Evolutionary conservation across 2,797 vertebrate genomes (phyloP).

Genomic region (Gobionotothen gibberifrons): DNA sequence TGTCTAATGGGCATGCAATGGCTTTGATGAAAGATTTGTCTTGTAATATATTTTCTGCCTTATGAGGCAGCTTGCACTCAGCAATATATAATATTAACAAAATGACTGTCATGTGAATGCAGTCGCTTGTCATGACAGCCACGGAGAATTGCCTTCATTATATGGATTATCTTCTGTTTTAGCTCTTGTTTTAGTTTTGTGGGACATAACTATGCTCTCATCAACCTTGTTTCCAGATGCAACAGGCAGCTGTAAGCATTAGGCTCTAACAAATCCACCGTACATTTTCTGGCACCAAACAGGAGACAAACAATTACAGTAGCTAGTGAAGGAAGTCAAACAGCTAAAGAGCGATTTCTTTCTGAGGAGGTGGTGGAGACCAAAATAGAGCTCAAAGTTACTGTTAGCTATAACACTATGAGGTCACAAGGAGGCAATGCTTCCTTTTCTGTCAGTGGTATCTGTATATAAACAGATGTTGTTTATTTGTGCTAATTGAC

Average conservation of each 20-base stretch:
- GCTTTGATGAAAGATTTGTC: conserved; percentile 59
- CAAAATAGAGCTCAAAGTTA: too few relatives aligned
- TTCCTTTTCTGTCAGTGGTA: too few relatives aligned
- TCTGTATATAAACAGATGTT: too few relatives aligned
- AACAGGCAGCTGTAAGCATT: neutral
- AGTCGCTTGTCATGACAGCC: neutral
- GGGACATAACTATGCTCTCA: neutral
- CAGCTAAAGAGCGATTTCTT: too few relatives aligned
- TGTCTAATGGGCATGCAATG: conserved; percentile 46
- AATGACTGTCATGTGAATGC: neutral
- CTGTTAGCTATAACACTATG: neutral
- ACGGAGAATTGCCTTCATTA: neutral
- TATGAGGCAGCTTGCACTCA: neutral
- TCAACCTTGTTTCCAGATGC: neutral
- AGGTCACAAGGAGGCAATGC: too few relatives aligned
- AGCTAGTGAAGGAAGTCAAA: neutral
- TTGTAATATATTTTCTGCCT: conserved; percentile 15
- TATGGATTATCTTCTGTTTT: conserved; percentile 10
- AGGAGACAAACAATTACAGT: neutral
- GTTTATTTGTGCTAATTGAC: too few relatives aligned
- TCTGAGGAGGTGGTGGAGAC: too few relatives aligned
- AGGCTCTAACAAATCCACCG: too few relatives aligned
- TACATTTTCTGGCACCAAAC: neutral
- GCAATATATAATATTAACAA: conserved; percentile 9
- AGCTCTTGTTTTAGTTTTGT: neutral